Evolutionary conservation across 2,113 vertebrate genomes (phyloP).

Genomic region (Siniperca chuatsi): DNA sequence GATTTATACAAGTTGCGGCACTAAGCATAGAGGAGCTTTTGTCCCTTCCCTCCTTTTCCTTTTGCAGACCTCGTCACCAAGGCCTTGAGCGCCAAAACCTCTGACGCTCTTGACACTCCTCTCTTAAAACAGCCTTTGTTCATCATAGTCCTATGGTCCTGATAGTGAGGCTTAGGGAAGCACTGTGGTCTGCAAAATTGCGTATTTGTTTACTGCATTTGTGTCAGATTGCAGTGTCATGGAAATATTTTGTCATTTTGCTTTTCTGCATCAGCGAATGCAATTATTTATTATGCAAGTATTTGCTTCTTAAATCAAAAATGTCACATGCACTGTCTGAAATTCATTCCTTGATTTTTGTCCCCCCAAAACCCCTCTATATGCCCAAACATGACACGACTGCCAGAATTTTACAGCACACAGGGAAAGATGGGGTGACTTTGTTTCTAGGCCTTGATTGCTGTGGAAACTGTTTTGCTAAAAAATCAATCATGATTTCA

Average conservation of each 20-base stretch:
- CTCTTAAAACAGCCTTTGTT: constrained; percentile 81
- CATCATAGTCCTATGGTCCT: constrained; percentile 53
- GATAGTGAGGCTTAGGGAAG: constrained; percentile 47
- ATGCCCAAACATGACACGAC: background rate
- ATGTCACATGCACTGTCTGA: constrained; percentile 24
- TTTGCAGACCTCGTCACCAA: constrained; percentile 76
- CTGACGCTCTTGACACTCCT: constrained; percentile 76
- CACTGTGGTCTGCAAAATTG: constrained; percentile 45
- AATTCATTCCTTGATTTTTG: background rate
- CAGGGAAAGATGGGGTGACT: background rate
- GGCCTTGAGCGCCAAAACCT: constrained; percentile 78
- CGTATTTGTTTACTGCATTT: constrained; percentile 61
- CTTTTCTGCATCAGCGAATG: constrained; percentile 45
- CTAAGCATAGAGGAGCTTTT: constrained; percentile 81
- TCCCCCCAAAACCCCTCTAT: accelerated
- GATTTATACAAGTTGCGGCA: constrained; percentile 78
- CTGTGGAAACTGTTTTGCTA: background rate
- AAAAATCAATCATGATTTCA: background rate
- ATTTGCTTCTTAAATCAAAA: constrained; percentile 40
- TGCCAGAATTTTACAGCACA: background rate
- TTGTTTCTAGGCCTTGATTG: background rate
- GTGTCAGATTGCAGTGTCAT: constrained; percentile 60
- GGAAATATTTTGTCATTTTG: constrained; percentile 26
- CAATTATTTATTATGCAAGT: constrained; percentile 9
- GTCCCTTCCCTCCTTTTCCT: constrained; percentile 69